Evolutionary conservation across 2,113 vertebrate genomes (phyloP).

Genomic region (Tympanuchus pallidicinctus): DNA sequence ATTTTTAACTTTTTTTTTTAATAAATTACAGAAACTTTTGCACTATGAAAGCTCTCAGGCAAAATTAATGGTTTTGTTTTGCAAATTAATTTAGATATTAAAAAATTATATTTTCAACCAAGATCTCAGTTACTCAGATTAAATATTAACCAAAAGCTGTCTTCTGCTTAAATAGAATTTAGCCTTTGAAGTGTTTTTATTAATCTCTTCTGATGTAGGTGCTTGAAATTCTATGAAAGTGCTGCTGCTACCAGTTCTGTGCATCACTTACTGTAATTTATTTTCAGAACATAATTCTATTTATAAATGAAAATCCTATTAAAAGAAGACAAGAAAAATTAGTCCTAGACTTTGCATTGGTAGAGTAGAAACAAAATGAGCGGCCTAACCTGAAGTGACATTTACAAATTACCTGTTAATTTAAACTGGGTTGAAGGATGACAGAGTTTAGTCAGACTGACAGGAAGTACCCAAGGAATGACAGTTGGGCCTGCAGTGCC

Average conservation of each 20-base stretch:
- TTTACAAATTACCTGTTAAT: conserved; percentile 99
- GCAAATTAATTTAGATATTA: conserved; percentile 92
- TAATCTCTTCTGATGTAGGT: conserved; percentile 88
- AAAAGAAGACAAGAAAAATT: conserved; percentile 99
- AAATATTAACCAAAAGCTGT: conserved; percentile 90
- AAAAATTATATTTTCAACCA: conserved; percentile 92
- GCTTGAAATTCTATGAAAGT: conserved; percentile 87
- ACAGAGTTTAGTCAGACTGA: conserved; percentile 96
- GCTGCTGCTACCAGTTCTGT: conserved; percentile 82
- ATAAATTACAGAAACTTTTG: conserved; percentile 86
- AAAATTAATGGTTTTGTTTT: conserved; percentile 91
- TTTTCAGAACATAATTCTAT: conserved; percentile 99
- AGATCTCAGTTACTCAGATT: conserved; percentile 92
- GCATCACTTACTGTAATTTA: conserved; percentile 98
- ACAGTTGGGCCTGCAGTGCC: conserved; percentile 88
- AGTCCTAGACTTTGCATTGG: conserved; percentile 92
- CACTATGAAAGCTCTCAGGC: conserved; percentile 82
- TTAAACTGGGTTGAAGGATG: conserved; percentile 99
- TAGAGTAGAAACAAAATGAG: conserved; percentile 98
- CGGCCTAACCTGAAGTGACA: conserved; percentile 99
- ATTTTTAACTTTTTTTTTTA: conserved; percentile 77
- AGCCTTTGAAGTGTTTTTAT: conserved; percentile 92
- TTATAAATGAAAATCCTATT: conserved; percentile 99
- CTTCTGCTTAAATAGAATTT: conserved; percentile 89
- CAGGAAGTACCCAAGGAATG: conserved; percentile 91